Evolutionary conservation across 2,888 invertebrate species (phyloP).

Genomic region (Drosophila falleni): DNA sequence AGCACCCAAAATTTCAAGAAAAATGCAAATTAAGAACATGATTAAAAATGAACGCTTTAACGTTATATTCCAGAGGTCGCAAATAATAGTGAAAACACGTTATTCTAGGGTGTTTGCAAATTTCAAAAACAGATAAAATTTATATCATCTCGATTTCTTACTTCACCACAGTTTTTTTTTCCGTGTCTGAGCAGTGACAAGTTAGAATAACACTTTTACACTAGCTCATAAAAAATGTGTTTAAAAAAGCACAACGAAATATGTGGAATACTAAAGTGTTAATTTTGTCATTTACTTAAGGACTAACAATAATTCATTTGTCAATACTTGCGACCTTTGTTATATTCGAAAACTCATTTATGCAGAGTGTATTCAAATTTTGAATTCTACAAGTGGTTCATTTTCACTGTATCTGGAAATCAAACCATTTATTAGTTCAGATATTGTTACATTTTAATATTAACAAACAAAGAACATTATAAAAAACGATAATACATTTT

Average conservation of each 20-base stretch:
- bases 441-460: conserved; percentile 10
- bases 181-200: background rate
- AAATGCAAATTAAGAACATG: background rate
- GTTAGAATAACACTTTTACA: background rate
- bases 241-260: background rate
- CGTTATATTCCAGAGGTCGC: background rate
- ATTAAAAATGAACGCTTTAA: background rate
- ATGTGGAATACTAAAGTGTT: background rate
- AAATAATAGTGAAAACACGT: background rate
- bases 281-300: too few species aligned
- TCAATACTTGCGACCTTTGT: background rate
- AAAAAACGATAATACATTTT: conserved; percentile 6
- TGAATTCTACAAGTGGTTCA: background rate
- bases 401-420: background rate
- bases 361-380: background rate
- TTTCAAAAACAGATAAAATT: background rate
- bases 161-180: too few species aligned
- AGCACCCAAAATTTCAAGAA: background rate
- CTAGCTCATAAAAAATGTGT: background rate
- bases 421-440: conserved; percentile 4
- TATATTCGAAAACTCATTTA: background rate
- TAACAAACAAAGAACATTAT: background rate
- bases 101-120: background rate
- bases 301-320: too few species aligned
- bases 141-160: too few species aligned